Conservation (phyloP, 2,113 vertebrate species). For the Cryptotis parvus region DNA sequence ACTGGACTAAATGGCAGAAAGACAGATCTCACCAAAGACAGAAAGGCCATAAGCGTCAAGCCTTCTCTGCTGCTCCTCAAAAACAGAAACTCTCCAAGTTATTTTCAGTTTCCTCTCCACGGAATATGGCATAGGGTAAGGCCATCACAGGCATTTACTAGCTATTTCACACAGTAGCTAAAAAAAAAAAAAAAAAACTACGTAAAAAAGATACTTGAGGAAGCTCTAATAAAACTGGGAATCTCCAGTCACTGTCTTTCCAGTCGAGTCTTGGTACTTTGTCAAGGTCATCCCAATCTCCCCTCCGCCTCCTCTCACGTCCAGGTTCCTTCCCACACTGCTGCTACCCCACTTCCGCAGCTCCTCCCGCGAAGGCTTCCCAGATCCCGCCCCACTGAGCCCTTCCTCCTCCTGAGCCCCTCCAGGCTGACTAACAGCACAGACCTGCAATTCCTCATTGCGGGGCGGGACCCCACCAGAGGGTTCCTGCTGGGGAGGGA, state of each 20-base stretch:
- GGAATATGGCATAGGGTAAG: not conserved
- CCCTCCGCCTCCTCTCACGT: not conserved
- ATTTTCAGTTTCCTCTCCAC: not conserved
- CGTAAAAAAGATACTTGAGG: not conserved
- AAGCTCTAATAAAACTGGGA: not conserved
- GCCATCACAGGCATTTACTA: not conserved
- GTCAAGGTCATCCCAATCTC: not conserved
- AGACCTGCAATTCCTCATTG: conserved; percentile 36
- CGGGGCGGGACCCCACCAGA: not conserved
- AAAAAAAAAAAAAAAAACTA: no score
- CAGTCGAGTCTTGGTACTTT: not conserved
- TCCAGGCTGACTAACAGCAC: not conserved
- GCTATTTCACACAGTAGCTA: not conserved
- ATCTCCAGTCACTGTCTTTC: not conserved
- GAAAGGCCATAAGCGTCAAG: conserved; percentile 6
- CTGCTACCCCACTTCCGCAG: not conserved
- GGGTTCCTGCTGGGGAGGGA: not conserved
- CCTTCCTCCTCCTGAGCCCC: not conserved
- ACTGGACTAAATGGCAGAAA: conserved; percentile 36
- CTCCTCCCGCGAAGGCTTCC: not conserved
- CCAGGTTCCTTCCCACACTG: not conserved
- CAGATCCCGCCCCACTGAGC: not conserved
- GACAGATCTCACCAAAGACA: conserved; percentile 12
- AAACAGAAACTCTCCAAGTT: conserved; percentile 26
- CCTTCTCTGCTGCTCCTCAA: conserved; percentile 41